Base-by-base conservation (phyloP, 1,140 invertebrate species). In the Drosophila kikkawai region DNA sequence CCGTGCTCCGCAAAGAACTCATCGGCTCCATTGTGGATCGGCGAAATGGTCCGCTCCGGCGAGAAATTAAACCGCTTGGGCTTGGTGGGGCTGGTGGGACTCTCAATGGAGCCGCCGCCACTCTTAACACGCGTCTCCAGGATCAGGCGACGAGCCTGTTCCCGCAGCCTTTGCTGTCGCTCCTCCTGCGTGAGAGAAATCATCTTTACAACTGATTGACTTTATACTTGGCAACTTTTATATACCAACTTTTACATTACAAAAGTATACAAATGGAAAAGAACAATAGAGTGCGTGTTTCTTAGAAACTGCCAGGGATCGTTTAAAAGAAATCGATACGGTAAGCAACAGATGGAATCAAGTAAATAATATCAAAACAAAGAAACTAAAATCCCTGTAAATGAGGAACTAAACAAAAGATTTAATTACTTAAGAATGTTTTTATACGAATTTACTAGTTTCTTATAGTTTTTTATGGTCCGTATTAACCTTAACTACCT, bases 121-220 rank as follows among this genome's bases (percentile, higher is more conserved):
- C 94, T 95, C 95, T 91, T 92, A 3, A 93, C 94, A 84, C 97
- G 94, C 0, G 97, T 97, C 91, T 99, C 97, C 1, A 97, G 97
- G 68, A 99, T 98, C 44, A 99, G 93, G 86, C 96, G 95, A 75
- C 97, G 95, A 48, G 98, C 98, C 90, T 98, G 94, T 93, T 99
- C 98, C 29, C 97, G 94, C 51, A 99, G 93, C 75, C 96, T 95
- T 66, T 96, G 95, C 84, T 98, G 97, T 75, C 97, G 94, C 80
- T 98, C 97, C 71, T 97, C 96, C 91, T 98, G 95, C 70, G 93
- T 15, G 34, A 60, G n/a, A 7, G 59, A 36, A 37, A 32, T 13
- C 19, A 78, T 42, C 4, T 17, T 36, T n/a, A 47, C 11, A 29
- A 45, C 13, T 44, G 6, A 44, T 36, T 61, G n/a, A 7, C 39